phyloP scores from a whole-genome alignment of 2,888 invertebrate genomes.

The Alcis repandata region DNA sequence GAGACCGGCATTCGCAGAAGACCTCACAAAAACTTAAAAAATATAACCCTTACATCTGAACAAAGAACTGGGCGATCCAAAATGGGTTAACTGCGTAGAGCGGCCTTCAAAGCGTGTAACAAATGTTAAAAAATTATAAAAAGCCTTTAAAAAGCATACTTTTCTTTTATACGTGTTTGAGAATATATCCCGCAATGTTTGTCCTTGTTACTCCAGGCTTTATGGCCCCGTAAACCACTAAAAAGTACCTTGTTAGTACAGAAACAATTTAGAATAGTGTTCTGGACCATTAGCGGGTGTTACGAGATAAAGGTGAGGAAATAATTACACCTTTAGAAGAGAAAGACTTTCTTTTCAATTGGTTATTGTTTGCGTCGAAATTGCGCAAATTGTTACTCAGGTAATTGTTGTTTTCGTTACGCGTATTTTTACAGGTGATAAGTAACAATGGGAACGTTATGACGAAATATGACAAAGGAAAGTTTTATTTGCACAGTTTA shows the following conservation, averaged over 20 bases:
- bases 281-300: slow-evolving; percentile 72
- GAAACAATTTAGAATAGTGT: slow-evolving; percentile 75
- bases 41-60: slow-evolving; percentile 77
- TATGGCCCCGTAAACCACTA: slow-evolving; percentile 83
- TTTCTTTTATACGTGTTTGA: slow-evolving; percentile 48
- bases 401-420: slow-evolving; percentile 66
- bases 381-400: slow-evolving; percentile 66
- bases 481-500: slow-evolving; percentile 45
- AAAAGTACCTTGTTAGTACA: slow-evolving; percentile 76
- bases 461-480: slow-evolving; percentile 53
- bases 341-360: slow-evolving; percentile 79
- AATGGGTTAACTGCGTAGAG: slow-evolving; percentile 41
- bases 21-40: slow-evolving; percentile 71
- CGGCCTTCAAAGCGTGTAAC: slow-evolving; percentile 35
- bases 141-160: slow-evolving; percentile 41
- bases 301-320: slow-evolving; percentile 72
- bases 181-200: slow-evolving; percentile 82
- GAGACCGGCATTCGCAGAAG: slow-evolving; percentile 80
- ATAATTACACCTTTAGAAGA: slow-evolving; percentile 79
- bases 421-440: slow-evolving; percentile 66
- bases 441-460: slow-evolving; percentile 52
- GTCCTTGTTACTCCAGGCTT: slow-evolving; percentile 77
- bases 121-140: slow-evolving; percentile 17
- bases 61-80: slow-evolving; percentile 60
- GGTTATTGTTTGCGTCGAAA: slow-evolving; percentile 63